A percentile compares a stretch with the other conserved stretches of the same genome.
These are phyloP conservation scores for Eupithecia pulchellata DNA, from an alignment of 2,888 invertebrate species.

Conservation along the genomic window DNA sequence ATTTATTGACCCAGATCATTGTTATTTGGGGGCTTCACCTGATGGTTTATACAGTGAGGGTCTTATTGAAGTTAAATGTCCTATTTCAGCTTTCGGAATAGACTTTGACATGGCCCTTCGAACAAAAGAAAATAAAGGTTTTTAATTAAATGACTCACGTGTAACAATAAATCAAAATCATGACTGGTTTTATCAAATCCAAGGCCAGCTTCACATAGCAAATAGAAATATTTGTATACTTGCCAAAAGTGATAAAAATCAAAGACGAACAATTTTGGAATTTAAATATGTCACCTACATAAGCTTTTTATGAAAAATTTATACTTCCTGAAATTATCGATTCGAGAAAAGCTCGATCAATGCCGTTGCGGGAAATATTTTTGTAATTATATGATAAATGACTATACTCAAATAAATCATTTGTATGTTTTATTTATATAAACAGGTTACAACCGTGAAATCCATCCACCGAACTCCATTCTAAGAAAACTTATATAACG, in stretches of 20 bases:
- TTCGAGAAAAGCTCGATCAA: no score
- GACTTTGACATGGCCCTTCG: conserved; percentile 12
- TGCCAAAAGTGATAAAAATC: not conserved
- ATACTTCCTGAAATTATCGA: no score
- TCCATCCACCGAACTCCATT: no score
- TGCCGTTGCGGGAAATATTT: no score
- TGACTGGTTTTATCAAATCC: conserved; percentile 34
- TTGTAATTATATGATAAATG: no score
- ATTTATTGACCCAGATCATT: conserved; percentile 32
- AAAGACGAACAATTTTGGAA: no score
- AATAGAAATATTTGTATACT: conserved; percentile 9
- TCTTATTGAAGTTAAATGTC: conserved; percentile 12
- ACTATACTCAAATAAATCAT: no score
- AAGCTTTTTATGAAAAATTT: no score
- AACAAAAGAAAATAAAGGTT: conserved; percentile 10
- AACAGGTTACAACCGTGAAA: no score
- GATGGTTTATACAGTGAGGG: conserved; percentile 17
- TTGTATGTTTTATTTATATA: no score
- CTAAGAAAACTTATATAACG: no score
- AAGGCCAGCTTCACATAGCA: conserved; percentile 14
- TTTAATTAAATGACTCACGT: conserved; percentile 17
- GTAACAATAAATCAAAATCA: conserved; percentile 10
- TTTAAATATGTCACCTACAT: no score
- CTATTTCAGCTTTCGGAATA: conserved; percentile 14
- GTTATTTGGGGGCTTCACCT: conserved; percentile 32